Evolutionary conservation across 2,888 invertebrate genomes (phyloP).

Genomic region (Amphipyra tragopoginis): DNA sequence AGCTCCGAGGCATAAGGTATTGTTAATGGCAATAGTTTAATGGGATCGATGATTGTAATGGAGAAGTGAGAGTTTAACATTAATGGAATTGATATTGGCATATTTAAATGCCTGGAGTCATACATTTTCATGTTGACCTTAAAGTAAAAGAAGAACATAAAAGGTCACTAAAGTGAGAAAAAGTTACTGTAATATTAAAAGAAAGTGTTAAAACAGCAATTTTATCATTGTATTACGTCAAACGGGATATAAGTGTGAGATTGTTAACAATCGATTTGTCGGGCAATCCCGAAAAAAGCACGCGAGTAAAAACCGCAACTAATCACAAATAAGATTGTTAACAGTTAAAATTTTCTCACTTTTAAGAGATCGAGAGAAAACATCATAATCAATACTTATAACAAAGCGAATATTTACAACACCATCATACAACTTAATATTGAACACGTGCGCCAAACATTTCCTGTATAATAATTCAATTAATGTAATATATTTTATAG

Average conservation of each 20-base stretch:
- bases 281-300: no score
- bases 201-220: no score
- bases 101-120: conserved; percentile 40
- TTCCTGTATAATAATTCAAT: conserved; percentile 41
- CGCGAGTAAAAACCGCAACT: no score
- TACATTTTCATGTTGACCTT: conserved; percentile 13
- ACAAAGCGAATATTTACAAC: conserved; percentile 16
- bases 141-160: conserved; percentile 9
- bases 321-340: no score
- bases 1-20: conserved; percentile 32
- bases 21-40: conserved; percentile 47
- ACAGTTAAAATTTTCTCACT: not conserved
- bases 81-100: conserved; percentile 39
- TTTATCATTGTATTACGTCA: not conserved
- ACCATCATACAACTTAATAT: conserved; percentile 9
- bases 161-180: conserved; percentile 13
- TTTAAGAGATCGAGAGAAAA: conserved; percentile 7
- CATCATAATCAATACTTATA: conserved; percentile 12
- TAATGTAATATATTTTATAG: conserved; percentile 14
- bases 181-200: conserved; percentile 6
- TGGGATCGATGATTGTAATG: conserved; percentile 43
- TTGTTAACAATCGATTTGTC: not conserved
- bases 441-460: conserved; percentile 15
- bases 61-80: conserved; percentile 33
- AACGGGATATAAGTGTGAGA: not conserved